Evolutionary conservation across 2,888 invertebrate genomes (phyloP).

Genomic region (Cheilosia pagana): DNA sequence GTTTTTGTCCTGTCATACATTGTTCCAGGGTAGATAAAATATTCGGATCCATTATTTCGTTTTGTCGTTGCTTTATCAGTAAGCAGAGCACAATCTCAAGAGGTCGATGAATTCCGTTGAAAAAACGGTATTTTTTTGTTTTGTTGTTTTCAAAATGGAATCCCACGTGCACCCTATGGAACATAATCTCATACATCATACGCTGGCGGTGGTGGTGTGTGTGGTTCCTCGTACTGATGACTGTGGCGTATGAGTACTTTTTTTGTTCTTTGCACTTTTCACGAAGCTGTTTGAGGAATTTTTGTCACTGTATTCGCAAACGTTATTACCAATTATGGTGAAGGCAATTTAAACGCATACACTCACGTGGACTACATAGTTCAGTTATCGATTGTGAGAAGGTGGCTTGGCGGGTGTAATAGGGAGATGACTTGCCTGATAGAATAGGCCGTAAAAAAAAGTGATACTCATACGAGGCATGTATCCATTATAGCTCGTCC

Average conservation of each 20-base stretch:
- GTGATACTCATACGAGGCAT: slow-evolving; percentile 31
- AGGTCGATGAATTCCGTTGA: slow-evolving; percentile 18
- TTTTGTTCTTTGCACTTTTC: slow-evolving; percentile 11
- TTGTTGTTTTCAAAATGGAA: slow-evolving; percentile 37
- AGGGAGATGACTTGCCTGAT: slow-evolving; percentile 7
- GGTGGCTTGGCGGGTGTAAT: background rate
- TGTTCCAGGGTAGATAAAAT: slow-evolving; percentile 19
- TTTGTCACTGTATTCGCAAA: slow-evolving; percentile 38
- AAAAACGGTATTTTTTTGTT: slow-evolving; percentile 7
- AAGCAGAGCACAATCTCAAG: slow-evolving; percentile 21
- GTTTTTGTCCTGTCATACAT: slow-evolving; percentile 2
- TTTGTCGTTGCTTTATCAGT: slow-evolving; percentile 36
- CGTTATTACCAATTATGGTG: slow-evolving; percentile 47
- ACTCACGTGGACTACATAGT: slow-evolving; percentile 8
- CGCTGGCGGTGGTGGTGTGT: background rate
- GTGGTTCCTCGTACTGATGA: slow-evolving; percentile 8
- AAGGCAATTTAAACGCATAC: slow-evolving; percentile 14
- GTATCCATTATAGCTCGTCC: slow-evolving; percentile 10
- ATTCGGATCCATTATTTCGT: slow-evolving; percentile 32
- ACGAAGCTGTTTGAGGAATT: slow-evolving; percentile 21
- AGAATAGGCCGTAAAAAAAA: slow-evolving; percentile 35
- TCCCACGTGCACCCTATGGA: slow-evolving; percentile 31
- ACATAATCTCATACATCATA: slow-evolving; percentile 48
- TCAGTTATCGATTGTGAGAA: slow-evolving; percentile 41
- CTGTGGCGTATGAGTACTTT: slow-evolving; percentile 28